Conservation (phyloP, 2,888 invertebrate species). For the Parnassius glacialis region DNA sequence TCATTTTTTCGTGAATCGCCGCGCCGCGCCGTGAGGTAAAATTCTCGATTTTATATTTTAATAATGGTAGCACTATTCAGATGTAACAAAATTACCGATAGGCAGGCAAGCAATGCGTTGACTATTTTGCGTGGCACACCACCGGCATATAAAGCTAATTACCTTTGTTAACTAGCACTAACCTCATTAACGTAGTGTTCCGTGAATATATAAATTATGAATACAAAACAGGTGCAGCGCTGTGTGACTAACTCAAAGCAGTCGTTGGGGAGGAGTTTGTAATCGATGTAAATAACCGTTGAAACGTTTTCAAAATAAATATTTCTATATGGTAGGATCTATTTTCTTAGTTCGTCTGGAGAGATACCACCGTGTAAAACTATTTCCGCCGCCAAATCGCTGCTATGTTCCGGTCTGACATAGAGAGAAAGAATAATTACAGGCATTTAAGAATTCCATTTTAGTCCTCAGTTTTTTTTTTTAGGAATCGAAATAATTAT, state of each 20-base stretch:
- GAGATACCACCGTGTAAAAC: too few species aligned
- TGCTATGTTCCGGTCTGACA: too few species aligned
- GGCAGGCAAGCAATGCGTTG: conserved; percentile 41
- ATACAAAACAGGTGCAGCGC: conserved; percentile 22
- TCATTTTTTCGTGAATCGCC: not conserved
- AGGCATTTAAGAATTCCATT: too few species aligned
- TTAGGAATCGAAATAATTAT: too few species aligned
- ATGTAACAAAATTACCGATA: conserved; percentile 47
- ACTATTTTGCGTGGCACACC: conserved; percentile 44
- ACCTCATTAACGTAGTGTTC: conserved; percentile 39
- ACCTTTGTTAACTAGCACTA: conserved; percentile 43
- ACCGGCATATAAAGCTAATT: conserved; percentile 52
- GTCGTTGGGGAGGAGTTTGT: not conserved
- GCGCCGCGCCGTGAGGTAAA: not conserved
- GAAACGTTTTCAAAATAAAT: too few species aligned
- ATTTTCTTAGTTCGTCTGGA: too few species aligned
- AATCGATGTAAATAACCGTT: conserved; percentile 3
- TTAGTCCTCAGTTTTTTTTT: too few species aligned
- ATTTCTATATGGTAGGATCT: too few species aligned
- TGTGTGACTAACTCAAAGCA: conserved; percentile 26
- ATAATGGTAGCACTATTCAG: conserved; percentile 29
- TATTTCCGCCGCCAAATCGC: too few species aligned
- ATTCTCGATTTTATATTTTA: not conserved
- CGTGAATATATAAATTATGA: conserved; percentile 34
- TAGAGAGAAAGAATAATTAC: too few species aligned